These are phyloP conservation scores for Chaetophractus vellerosus DNA, from an alignment of 2,797 vertebrate species.

Conservation along the genomic window DNA sequence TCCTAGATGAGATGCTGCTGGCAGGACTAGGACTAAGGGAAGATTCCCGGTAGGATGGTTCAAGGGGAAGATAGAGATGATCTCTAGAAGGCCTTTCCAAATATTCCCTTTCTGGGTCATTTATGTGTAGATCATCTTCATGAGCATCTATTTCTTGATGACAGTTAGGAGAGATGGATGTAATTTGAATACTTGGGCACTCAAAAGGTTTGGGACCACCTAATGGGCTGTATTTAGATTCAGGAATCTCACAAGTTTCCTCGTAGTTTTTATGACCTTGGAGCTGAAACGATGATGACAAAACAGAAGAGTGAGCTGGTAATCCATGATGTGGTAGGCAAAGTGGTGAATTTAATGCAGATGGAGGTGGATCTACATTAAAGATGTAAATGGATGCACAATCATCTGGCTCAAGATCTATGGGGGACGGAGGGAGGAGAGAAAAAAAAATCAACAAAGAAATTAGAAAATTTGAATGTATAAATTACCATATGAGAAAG, in stretches of 20 bases:
- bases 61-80: conserved; percentile 98
- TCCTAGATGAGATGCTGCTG: conserved; percentile 98
- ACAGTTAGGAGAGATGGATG: conserved; percentile 99
- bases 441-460: conserved; percentile 63
- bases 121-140: conserved; percentile 93
- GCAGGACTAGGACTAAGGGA: conserved; percentile 98
- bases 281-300: conserved; percentile 93
- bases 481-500: conserved; percentile 77
- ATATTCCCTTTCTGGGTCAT: conserved; percentile 96
- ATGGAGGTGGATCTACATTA: conserved; percentile 95
- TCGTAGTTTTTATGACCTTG: conserved; percentile 94
- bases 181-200: conserved; percentile 99
- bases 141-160: conserved; percentile 96
- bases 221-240: conserved; percentile 93
- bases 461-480: conserved; percentile 75
- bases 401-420: conserved; percentile 98
- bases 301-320: conserved; percentile 94
- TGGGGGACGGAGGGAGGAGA: neutral
- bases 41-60: conserved; percentile 97
- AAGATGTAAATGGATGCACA: conserved; percentile 98
- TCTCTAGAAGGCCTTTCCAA: conserved; percentile 97
- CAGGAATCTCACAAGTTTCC: conserved; percentile 91
- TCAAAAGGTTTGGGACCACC: conserved; percentile 97
- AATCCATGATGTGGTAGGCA: conserved; percentile 95
- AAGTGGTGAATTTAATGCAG: conserved; percentile 94